Evolutionary conservation across 2,888 invertebrate genomes (phyloP).

Genomic region (Parnassius mnemosyne): DNA sequence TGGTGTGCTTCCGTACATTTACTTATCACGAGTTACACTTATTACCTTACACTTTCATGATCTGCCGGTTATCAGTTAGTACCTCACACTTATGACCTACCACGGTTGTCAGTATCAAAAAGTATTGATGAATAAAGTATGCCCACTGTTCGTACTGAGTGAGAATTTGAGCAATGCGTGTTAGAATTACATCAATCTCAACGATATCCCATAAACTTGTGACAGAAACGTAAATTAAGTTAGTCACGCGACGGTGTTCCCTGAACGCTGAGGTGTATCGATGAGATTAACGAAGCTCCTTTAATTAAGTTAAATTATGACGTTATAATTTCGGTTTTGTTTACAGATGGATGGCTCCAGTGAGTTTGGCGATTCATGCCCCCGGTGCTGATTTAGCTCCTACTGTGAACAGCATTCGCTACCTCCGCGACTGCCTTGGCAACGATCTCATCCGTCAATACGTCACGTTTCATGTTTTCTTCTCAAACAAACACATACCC

Average conservation of each 20-base stretch:
- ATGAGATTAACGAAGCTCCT: conserved; percentile 13
- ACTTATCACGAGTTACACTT: no score
- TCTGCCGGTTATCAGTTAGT: no score
- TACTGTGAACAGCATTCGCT: conserved; percentile 89
- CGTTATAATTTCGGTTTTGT: conserved; percentile 24
- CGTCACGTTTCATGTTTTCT: conserved; percentile 94
- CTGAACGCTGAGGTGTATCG: conserved; percentile 3
- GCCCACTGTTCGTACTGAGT: background rate
- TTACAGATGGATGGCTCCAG: conserved; percentile 90
- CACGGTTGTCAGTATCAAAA: no score
- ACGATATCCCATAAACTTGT: conserved; percentile 23
- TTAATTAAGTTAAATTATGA: conserved; percentile 13
- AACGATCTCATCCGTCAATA: conserved; percentile 86
- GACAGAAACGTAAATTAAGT: conserved; percentile 10
- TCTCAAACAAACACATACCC: conserved; percentile 92
- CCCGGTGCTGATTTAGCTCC: conserved; percentile 91
- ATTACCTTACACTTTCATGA: no score
- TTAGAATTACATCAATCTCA: conserved; percentile 17
- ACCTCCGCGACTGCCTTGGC: conserved; percentile 87
- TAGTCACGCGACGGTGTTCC: conserved; percentile 22
- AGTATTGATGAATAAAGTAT: no score
- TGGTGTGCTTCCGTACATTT: no score
- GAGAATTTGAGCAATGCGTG: conserved; percentile 20
- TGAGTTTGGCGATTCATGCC: conserved; percentile 92
- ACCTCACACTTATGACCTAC: no score